Conservation (phyloP, 2,113 vertebrate species). For the Podarcis muralis region DNA sequence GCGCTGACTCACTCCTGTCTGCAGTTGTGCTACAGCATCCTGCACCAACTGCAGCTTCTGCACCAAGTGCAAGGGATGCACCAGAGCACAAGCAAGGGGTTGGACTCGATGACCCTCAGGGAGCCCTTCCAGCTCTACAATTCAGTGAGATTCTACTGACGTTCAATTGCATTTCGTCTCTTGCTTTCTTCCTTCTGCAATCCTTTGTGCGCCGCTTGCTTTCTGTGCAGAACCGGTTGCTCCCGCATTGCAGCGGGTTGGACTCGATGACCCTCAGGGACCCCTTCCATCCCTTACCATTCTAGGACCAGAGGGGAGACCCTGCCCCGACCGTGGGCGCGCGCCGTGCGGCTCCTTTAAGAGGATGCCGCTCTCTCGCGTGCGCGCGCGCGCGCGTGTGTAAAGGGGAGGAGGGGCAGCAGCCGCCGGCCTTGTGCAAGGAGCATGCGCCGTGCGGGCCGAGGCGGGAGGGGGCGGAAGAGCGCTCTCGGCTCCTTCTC, state of each 20-base stretch:
- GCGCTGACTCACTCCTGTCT: too few relatives aligned
- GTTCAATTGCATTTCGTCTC: background rate
- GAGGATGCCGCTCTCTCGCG: background rate
- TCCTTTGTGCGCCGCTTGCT: background rate
- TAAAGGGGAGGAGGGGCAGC: background rate
- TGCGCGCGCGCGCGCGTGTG: background rate
- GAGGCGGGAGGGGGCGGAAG: conserved; percentile 47
- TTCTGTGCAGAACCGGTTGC: background rate
- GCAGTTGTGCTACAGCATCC: too few relatives aligned
- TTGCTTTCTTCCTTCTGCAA: background rate
- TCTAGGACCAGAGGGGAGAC: background rate
- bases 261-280: too few relatives aligned
- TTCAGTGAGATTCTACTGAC: too few relatives aligned
- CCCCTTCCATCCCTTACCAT: background rate
- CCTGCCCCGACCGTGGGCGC: background rate
- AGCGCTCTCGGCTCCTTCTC: conserved; percentile 37
- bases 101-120: too few relatives aligned
- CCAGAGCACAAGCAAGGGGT: too few relatives aligned
- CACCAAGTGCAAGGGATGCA: too few relatives aligned
- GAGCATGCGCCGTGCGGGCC: conserved; percentile 80
- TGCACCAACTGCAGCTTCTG: too few relatives aligned
- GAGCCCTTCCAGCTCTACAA: too few relatives aligned
- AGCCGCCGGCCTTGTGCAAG: conserved; percentile 42
- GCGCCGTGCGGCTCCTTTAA: conserved; percentile 61
- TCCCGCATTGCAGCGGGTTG: background rate